Evolutionary conservation across 2,888 invertebrate genomes (phyloP).

Genomic region (Nezara viridula): DNA sequence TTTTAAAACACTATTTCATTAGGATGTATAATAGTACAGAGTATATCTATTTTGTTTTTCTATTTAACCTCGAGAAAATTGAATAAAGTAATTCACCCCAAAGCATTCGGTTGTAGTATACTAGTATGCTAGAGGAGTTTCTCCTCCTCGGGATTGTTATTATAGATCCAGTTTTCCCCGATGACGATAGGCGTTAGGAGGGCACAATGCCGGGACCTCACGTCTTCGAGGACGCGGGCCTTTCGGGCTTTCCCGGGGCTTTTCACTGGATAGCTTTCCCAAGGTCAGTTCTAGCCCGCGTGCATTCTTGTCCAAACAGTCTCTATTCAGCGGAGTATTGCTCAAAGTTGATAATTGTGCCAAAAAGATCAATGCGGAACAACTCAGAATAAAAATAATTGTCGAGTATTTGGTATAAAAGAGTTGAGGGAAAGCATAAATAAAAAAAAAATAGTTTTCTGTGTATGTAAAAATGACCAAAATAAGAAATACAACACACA

Average conservation of each 20-base stretch:
- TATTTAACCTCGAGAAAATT: not conserved
- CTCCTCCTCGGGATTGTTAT: not conserved
- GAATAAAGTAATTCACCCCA: not conserved
- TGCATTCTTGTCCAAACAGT: not conserved
- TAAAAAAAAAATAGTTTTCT: too few relatives aligned
- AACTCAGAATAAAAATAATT: too few relatives aligned
- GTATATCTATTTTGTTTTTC: too few relatives aligned
- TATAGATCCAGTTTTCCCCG: slow-evolving; percentile 37
- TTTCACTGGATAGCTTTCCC: slow-evolving; percentile 14
- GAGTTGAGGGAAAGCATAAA: too few relatives aligned
- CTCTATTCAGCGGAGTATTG: not conserved
- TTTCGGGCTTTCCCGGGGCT: slow-evolving; percentile 20
- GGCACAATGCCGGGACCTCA: slow-evolving; percentile 31
- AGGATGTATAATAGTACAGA: too few relatives aligned
- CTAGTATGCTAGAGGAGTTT: not conserved
- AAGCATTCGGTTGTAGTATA: not conserved
- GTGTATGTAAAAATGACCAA: too few relatives aligned
- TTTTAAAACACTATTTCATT: too few relatives aligned
- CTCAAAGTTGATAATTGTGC: not conserved
- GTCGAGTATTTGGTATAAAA: too few relatives aligned
- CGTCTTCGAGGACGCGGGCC: not conserved
- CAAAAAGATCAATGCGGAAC: too few relatives aligned
- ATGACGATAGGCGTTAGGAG: not conserved
- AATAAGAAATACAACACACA: too few relatives aligned
- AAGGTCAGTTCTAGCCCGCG: not conserved